Percentiles rank a stretch among this genome's conserved stretches.
Evolutionary conservation across 2,888 invertebrate species (phyloP).

Genomic region (Melipona beecheii): DNA sequence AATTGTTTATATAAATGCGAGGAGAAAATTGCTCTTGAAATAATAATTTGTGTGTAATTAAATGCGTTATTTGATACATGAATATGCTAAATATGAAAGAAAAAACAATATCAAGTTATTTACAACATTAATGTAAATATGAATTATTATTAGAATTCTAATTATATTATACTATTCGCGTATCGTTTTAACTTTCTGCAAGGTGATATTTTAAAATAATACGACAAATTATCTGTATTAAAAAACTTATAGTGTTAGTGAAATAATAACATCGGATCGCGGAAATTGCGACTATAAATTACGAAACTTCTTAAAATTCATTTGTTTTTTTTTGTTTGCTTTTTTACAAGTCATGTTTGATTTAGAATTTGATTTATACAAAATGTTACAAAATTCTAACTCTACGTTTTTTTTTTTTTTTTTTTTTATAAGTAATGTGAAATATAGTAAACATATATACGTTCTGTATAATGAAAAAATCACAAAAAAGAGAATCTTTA

Average conservation of each 20-base stretch:
- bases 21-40: conserved; percentile 9
- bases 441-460: conserved; percentile 40
- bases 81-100: conserved; percentile 10
- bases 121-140: conserved; percentile 41
- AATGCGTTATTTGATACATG: conserved; percentile 27
- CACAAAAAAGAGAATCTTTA: conserved; percentile 35
- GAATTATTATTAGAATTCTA: conserved; percentile 20
- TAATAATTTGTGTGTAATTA: conserved; percentile 26
- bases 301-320: conserved; percentile 29
- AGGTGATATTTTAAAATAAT: conserved; percentile 5
- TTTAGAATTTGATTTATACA: conserved; percentile 63
- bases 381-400: conserved; percentile 69
- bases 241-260: conserved; percentile 17
- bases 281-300: conserved; percentile 23
- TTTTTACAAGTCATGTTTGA: conserved; percentile 50
- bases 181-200: background rate
- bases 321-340: background rate
- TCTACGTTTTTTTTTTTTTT: conserved; percentile 34
- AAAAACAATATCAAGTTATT: conserved; percentile 33
- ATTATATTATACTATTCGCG: background rate
- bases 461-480: conserved; percentile 13
- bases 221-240: background rate
- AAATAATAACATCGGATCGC: conserved; percentile 15
- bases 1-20: background rate
- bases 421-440: conserved; percentile 23